Conservation (phyloP, 2,113 vertebrate species). For the Oxyura jamaicensis region DNA sequence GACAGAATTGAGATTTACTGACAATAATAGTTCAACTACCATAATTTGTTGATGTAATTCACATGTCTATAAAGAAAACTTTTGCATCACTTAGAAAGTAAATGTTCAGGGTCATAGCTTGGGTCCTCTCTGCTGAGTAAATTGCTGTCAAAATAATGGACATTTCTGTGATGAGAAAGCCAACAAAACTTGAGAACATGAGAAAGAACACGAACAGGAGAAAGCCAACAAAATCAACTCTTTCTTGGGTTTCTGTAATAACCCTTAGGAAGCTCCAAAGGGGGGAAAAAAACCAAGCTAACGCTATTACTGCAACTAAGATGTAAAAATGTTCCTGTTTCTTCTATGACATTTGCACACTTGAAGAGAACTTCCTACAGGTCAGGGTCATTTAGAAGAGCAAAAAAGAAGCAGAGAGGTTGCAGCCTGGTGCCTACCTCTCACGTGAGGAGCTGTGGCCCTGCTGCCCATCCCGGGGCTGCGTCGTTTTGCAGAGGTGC, state of each 20-base stretch:
- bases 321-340: neutral
- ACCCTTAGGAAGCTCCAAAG: neutral
- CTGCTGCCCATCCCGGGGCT: neutral
- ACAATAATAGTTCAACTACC: neutral
- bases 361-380: neutral
- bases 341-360: neutral
- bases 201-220: no score
- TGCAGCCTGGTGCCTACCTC: neutral
- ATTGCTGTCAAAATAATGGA: neutral
- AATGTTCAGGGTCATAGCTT: neutral
- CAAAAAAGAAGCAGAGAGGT: neutral
- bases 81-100: neutral
- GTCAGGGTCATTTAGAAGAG: neutral
- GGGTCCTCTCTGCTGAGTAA: neutral
- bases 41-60: neutral
- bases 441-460: fast-evolving
- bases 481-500: neutral
- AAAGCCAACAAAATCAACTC: neutral
- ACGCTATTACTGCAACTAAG: neutral
- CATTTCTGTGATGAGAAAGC: neutral
- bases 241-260: neutral
- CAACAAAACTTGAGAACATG: neutral
- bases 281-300: neutral
- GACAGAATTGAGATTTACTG: neutral
- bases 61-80: neutral